These are phyloP conservation scores for Smutsia temminckii DNA, from an alignment of 2,797 vertebrate species.

Conservation along the genomic window DNA sequence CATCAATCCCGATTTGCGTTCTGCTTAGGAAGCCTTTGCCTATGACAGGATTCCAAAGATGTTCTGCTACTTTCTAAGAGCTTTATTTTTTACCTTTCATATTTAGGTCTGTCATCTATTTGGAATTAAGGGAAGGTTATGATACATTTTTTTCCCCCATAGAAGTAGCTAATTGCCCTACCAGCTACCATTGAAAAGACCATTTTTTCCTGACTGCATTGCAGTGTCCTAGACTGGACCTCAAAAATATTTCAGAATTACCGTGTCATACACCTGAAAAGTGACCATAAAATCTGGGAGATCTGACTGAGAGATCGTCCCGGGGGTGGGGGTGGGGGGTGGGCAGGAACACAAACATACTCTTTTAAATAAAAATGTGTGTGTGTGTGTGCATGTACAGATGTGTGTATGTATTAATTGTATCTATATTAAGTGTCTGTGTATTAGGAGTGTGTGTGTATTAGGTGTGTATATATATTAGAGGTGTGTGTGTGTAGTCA, in stretches of 20 bases:
- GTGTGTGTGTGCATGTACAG: neutral
- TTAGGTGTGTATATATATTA: neutral
- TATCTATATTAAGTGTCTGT: neutral
- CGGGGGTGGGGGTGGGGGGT: too few relatives aligned
- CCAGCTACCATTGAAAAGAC: neutral
- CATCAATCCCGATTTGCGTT: too few relatives aligned
- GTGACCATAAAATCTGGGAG: neutral
- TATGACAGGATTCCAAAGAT: neutral
- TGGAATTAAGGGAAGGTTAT: neutral
- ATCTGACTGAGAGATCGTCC: neutral
- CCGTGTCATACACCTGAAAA: neutral
- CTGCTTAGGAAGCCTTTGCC: neutral
- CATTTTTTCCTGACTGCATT: neutral
- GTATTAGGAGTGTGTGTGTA: neutral
- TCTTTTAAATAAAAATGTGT: neutral
- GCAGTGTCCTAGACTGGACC: neutral
- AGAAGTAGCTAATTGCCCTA: neutral
- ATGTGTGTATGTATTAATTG: neutral
- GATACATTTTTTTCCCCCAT: neutral
- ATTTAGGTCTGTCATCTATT: neutral
- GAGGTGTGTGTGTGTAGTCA: neutral
- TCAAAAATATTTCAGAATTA: neutral
- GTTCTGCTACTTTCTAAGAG: neutral
- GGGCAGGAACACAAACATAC: neutral
- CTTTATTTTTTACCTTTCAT: neutral